A percentile compares a stretch with the other conserved stretches of the same genome.
Conservation (phyloP, 2,113 vertebrate genomes). For the Panthera leo region DNA sequence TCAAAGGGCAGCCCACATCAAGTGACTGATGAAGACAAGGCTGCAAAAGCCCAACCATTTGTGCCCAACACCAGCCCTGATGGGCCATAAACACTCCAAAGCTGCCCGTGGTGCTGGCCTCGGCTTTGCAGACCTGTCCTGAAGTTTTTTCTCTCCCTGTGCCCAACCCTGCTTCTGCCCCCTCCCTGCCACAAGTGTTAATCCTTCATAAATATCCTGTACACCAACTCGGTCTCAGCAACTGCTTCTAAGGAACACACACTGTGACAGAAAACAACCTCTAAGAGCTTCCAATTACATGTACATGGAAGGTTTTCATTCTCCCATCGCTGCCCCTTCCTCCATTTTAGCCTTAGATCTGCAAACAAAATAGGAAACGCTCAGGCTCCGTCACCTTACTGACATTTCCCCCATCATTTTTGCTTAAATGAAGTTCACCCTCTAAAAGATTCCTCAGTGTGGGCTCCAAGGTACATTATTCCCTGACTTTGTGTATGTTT, state of each 20-base stretch:
- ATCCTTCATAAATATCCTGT: conserved; percentile 25
- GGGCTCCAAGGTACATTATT: neutral
- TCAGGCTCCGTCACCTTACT: neutral
- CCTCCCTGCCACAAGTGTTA: neutral
- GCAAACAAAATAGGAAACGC: neutral
- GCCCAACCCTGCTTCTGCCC: neutral
- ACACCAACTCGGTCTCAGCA: neutral
- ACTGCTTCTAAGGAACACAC: neutral
- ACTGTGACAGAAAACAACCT: neutral
- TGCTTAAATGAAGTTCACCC: neutral
- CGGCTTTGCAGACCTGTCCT: neutral
- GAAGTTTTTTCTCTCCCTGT: neutral
- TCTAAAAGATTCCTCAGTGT: neutral
- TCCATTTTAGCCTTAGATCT: neutral
- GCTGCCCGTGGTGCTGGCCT: too few species aligned
- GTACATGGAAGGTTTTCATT: neutral
- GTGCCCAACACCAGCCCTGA: neutral
- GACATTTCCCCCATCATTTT: neutral
- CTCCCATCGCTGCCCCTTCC: neutral
- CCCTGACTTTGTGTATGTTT: neutral
- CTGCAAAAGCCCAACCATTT: neutral
- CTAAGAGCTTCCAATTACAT: neutral
- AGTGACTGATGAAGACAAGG: neutral
- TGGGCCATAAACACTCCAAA: neutral
- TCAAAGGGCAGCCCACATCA: neutral